Percentiles rank a stretch among this genome's conserved stretches.
Evolutionary conservation across 37 sponge, comb jelly and placozoan genomes (phyloP).

Genomic region (Theonella swinhoei): DNA sequence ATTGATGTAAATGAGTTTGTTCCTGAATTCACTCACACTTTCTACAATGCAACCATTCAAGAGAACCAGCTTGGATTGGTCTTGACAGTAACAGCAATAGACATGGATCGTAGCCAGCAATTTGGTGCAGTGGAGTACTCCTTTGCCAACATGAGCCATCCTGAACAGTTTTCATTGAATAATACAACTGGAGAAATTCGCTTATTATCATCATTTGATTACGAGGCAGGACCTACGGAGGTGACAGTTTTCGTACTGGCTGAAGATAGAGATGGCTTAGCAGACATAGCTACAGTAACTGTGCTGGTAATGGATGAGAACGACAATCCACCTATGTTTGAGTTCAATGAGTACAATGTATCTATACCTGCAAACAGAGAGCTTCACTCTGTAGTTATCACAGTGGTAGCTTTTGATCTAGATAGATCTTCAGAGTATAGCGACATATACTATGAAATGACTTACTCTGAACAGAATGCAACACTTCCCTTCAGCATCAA

Average conservation of each 20-base stretch:
- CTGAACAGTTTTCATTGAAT: constrained; percentile 19
- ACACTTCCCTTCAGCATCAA: constrained; percentile 43
- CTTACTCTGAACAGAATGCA: neutral
- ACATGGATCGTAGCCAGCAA: constrained; percentile 44
- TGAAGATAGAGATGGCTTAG: constrained; percentile 33
- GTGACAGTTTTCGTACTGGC: constrained; percentile 39
- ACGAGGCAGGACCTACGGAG: constrained; percentile 26
- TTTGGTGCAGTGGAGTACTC: constrained; percentile 31
- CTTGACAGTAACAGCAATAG: constrained; percentile 43
- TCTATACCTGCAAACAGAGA: constrained; percentile 40
- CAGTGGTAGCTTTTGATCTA: constrained; percentile 32
- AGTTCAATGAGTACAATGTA: neutral
- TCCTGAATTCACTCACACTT: constrained; percentile 50
- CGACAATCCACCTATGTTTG: constrained; percentile 52
- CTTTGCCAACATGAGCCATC: neutral
- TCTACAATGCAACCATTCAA: constrained; percentile 21
- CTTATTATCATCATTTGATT: constrained; percentile 28
- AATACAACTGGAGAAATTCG: neutral
- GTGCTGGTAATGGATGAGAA: constrained; percentile 36
- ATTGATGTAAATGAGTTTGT: constrained; percentile 61
- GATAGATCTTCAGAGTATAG: constrained; percentile 23
- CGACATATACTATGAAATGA: constrained; percentile 22
- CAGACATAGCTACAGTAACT: constrained; percentile 14
- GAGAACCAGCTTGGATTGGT: constrained; percentile 29
- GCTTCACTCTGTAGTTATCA: constrained; percentile 3